phyloP scores from a whole-genome alignment of 2,113 vertebrate genomes.

The Drymodes brunneopygia region DNA sequence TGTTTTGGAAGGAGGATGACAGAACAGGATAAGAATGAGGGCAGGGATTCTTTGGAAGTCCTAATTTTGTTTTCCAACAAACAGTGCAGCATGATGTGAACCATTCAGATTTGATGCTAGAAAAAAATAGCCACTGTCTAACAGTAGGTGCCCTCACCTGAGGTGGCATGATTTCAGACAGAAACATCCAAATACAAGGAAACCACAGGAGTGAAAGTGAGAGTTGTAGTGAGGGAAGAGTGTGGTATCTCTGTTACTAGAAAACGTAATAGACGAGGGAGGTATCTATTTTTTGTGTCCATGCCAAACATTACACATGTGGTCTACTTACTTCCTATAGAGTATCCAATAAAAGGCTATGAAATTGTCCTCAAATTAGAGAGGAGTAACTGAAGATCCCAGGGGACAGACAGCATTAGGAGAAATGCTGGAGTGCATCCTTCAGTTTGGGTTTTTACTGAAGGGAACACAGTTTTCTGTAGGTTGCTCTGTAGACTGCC shows the following conservation, averaged over 20 bases:
- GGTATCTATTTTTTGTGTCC: neutral
- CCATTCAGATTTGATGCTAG: neutral
- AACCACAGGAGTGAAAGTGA: neutral
- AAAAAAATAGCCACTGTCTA: neutral
- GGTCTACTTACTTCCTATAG: neutral
- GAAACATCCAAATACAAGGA: neutral
- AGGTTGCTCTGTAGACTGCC: neutral
- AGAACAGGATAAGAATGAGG: neutral
- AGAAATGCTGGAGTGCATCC: neutral
- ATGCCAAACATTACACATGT: neutral
- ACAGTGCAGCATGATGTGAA: neutral
- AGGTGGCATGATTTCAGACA: neutral
- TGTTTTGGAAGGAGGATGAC: neutral
- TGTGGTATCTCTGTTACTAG: neutral
- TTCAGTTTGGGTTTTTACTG: neutral
- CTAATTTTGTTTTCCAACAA: neutral
- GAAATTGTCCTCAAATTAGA: neutral
- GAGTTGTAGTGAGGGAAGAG: neutral
- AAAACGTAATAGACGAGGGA: neutral
- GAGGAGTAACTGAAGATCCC: neutral
- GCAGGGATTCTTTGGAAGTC: neutral
- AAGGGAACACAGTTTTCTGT: neutral
- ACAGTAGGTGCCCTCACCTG: neutral
- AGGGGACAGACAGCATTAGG: neutral
- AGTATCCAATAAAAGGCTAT: neutral